Base-by-base conservation (phyloP, 2,888 invertebrate species). In the Cataglyphis livida region DNA sequence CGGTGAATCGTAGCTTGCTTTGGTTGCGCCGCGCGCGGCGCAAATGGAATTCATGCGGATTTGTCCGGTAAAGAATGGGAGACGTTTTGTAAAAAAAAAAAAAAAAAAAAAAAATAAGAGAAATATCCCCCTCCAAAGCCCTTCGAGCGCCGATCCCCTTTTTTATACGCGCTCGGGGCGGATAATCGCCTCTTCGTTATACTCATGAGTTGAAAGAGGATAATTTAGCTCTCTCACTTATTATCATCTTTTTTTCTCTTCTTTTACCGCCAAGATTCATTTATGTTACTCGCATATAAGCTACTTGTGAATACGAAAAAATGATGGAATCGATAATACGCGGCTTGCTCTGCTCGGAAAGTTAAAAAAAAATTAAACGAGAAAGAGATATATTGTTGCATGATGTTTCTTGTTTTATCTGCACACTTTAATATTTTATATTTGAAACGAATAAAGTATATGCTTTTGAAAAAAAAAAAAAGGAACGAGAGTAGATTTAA, bases 41-140 rank as follows among this genome's bases (percentile, higher is more conserved):
- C 35, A 78, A 78, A 61, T 78, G 59, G 44, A 59, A 79, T 68
- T 68, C 59, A 35, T 59, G 68, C 68, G 59, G 78, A 70, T 79
- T 44, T 79, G 32, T 0, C 7, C 32, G 57, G 51, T 66, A 28
- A 78, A 59, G 59, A 70, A 70, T 70, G 48, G 3, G 51, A 51
- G 51, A 79, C n/a, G 21, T 59, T 59, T 48, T 48, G 59, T 18
- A n/a, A 68, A 51, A 48, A 5, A 44, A 44, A 44, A 68, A 78
- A 68, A 38, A 38, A n/a, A 68, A 48, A 18, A 5, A 44, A 44
- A 6, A 68, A 79, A 70, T 70, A 70, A 79, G 35, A 79, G 35
- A 25, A 59, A 70, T 18, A 18, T 35, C 18, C 76, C 28, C 28
- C 51, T 57, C 51, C n/a, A 48, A 59, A 78, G 68, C 68, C 68